phyloP scores from a whole-genome alignment of 2,888 invertebrate species.

The Pinctada fucata region DNA sequence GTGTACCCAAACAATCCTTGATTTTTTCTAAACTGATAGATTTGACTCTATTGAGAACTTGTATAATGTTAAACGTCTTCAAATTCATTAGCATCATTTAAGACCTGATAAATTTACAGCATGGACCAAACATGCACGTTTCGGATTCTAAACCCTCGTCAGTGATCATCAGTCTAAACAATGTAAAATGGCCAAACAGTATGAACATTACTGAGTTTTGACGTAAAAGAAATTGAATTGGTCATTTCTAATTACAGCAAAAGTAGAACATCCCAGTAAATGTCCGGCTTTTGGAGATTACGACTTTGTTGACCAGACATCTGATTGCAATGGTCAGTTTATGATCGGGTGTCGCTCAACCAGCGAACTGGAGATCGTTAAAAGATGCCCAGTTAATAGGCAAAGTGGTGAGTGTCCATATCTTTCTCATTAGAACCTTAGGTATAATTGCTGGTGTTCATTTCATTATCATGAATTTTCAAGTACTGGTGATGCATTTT shows the following conservation, averaged over 20 bases:
- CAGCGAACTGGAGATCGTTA: constrained; percentile 53
- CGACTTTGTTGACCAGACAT: constrained; percentile 53
- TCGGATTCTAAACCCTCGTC: no score
- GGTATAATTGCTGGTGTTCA: no score
- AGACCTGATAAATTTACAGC: no score
- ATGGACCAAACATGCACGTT: neutral
- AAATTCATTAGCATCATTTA: no score
- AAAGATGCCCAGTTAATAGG: constrained; percentile 43
- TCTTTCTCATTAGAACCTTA: neutral
- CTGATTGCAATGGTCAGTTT: constrained; percentile 61
- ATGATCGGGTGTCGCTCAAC: constrained; percentile 60
- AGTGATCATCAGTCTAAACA: no score
- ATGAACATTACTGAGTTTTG: no score
- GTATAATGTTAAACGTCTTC: no score
- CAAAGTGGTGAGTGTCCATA: neutral
- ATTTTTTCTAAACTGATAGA: neutral
- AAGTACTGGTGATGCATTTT: no score
- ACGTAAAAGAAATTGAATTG: neutral
- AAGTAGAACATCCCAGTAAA: constrained; percentile 23
- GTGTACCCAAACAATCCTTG: no score
- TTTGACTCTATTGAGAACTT: no score
- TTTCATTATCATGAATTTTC: no score
- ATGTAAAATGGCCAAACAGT: no score
- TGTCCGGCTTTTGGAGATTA: constrained; percentile 54
- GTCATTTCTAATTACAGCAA: constrained; percentile 1